A percentile compares a stretch with the other conserved stretches of the same genome.
phyloP scores from a whole-genome alignment of 2,888 invertebrate genomes.

The Macrostomum cliftonense region DNA sequence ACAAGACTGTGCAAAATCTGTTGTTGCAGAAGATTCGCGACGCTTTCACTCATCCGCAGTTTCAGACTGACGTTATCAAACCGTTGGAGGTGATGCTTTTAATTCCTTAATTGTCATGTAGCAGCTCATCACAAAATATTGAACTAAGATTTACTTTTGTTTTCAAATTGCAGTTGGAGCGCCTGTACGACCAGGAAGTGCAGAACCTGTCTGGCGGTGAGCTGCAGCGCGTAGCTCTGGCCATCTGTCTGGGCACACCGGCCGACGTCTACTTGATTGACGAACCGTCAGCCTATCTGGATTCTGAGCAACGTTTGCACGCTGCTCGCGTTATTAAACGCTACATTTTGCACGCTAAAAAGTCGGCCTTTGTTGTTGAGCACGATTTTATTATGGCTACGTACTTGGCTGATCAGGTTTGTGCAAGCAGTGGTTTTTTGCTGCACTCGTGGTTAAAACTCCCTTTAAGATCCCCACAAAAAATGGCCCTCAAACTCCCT shows the following conservation, averaged over 20 bases:
- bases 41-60: constrained; percentile 88
- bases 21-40: constrained; percentile 90
- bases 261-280: constrained; percentile 96
- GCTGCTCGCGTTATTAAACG: constrained; percentile 94
- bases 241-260: constrained; percentile 86
- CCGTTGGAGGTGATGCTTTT: constrained; percentile 88
- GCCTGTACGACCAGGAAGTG: constrained; percentile 27
- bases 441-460: no score
- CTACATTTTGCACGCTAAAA: constrained; percentile 93
- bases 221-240: constrained; percentile 85
- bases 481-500: no score
- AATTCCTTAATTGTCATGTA: no score
- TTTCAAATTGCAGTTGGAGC: no score
- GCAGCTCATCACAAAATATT: no score
- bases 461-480: no score
- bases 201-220: constrained; percentile 97
- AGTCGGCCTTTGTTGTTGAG: constrained; percentile 96
- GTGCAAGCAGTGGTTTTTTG: no score
- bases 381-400: constrained; percentile 99
- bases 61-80: constrained; percentile 94
- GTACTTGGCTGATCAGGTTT: constrained; percentile 68
- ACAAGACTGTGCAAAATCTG: constrained; percentile 71
- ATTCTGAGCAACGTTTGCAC: constrained; percentile 97
- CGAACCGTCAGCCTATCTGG: constrained; percentile 93
- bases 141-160: no score